Conservation (phyloP, 2,113 vertebrate species). For the Cyphomyrus plagiostoma region DNA sequence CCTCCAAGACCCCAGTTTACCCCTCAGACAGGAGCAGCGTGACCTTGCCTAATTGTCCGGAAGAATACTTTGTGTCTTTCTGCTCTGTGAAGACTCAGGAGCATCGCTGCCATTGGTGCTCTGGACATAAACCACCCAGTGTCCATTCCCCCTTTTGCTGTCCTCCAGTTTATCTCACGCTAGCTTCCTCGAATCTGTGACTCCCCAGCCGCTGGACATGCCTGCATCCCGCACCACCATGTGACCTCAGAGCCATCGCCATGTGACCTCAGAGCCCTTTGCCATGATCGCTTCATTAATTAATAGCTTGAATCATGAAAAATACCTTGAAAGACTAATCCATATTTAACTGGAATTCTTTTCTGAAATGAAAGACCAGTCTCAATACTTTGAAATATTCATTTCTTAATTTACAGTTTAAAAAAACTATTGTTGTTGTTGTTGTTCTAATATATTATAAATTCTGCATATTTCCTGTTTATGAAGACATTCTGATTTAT, state of each 20-base stretch:
- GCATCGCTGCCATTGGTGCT: background rate
- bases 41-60: conserved; percentile 45
- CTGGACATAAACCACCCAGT: background rate
- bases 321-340: background rate
- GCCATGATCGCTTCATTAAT: background rate
- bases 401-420: background rate
- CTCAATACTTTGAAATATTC: background rate
- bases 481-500: background rate
- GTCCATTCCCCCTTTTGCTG: background rate
- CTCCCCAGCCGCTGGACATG: background rate
- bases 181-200: background rate
- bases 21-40: conserved; percentile 35
- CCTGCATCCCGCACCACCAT: background rate
- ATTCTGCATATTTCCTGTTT: background rate
- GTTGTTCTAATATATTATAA: background rate
- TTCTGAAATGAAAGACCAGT: background rate
- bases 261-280: background rate
- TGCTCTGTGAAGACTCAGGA: background rate
- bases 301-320: background rate
- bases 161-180: background rate
- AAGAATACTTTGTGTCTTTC: conserved; percentile 33
- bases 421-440: background rate
- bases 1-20: background rate
- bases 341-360: background rate
- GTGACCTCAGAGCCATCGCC: background rate